Evolutionary conservation across 2,888 invertebrate genomes (phyloP).

Genomic region (Acanthosepion lycidas): DNA sequence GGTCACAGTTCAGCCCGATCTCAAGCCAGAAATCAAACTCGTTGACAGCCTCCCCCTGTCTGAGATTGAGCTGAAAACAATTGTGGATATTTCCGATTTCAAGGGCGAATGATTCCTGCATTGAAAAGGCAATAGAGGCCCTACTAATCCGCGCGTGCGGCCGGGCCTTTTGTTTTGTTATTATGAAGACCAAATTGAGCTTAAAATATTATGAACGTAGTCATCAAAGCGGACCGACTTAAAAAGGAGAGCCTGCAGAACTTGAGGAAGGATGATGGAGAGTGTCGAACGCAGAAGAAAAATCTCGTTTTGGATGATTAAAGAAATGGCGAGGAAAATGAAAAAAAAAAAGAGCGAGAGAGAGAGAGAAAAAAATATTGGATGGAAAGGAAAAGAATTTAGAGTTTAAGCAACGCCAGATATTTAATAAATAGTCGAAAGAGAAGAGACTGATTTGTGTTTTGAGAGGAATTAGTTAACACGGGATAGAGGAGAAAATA

Average conservation of each 20-base stretch:
- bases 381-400: not conserved
- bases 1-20: conserved; percentile 5
- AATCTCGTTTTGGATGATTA: not conserved
- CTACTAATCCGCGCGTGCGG: conserved; percentile 3
- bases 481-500: not conserved
- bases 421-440: not conserved
- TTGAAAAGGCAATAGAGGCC: not conserved
- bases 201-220: not conserved
- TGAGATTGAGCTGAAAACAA: not conserved
- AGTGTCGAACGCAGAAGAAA: not conserved
- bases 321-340: not conserved
- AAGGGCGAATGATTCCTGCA: not conserved
- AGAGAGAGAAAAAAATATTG: not conserved
- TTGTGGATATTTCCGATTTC: conserved; percentile 33
- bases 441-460: not conserved
- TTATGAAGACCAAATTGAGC: not conserved
- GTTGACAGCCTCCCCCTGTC: not conserved
- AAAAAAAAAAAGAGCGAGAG: not conserved
- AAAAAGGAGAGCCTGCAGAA: not conserved
- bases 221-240: not conserved
- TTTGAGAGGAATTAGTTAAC: not conserved
- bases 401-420: no score
- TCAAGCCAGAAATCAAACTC: conserved; percentile 21
- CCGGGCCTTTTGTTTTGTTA: not conserved
- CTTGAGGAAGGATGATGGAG: not conserved